Conservation (phyloP, 2,113 vertebrate genomes). For the Nyctibius bracteatus region DNA sequence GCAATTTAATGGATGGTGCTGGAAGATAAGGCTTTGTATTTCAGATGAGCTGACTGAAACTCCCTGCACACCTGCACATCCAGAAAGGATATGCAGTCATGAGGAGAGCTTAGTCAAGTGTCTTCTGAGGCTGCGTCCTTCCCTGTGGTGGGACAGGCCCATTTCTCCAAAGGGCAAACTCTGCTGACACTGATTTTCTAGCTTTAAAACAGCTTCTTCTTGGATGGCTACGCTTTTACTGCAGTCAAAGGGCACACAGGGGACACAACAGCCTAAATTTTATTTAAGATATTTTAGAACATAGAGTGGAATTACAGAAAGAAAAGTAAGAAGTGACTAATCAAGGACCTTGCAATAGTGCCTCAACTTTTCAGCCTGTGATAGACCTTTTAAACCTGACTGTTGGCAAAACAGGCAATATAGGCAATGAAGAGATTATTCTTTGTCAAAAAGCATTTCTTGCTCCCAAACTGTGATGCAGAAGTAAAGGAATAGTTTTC, state of each 20-base stretch:
- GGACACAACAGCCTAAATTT: neutral
- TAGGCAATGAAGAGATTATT: neutral
- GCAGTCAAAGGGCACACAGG: neutral
- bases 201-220: neutral
- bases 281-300: neutral
- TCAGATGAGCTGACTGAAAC: neutral
- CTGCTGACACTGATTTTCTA: neutral
- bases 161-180: neutral
- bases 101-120: neutral
- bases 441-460: neutral
- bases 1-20: neutral
- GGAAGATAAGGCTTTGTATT: neutral
- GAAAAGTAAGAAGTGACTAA: neutral
- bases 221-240: neutral
- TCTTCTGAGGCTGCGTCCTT: rapidly evolving
- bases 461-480: neutral
- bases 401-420: neutral
- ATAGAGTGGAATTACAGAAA: neutral
- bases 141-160: neutral
- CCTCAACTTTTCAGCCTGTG: neutral
- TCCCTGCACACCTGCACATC: rapidly evolving
- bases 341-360: neutral
- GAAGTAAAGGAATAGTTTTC: neutral
- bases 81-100: neutral
- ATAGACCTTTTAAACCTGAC: neutral